A percentile compares a stretch with the other conserved stretches of the same genome.
phyloP scores from a whole-genome alignment of 2,113 vertebrate species.

The Peromyscus polionotus region DNA sequence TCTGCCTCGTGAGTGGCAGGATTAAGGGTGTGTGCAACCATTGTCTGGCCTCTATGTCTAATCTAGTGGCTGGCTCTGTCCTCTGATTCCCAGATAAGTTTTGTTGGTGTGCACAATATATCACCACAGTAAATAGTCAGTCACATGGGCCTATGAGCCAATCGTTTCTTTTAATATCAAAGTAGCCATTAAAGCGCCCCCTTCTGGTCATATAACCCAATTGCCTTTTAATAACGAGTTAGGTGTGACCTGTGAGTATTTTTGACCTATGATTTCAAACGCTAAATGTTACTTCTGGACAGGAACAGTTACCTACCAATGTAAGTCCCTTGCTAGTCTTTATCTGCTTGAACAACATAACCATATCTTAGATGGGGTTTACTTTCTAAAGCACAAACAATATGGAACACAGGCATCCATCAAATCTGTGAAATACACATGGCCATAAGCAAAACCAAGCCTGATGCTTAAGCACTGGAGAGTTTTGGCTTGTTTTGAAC shows the following conservation, averaged over 20 bases:
- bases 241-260: not conserved
- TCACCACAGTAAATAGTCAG: too few species aligned
- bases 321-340: not conserved
- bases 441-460: not conserved
- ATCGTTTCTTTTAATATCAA: not conserved
- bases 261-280: not conserved
- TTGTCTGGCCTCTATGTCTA: too few species aligned
- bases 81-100: too few species aligned
- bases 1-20: too few species aligned
- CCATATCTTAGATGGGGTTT: not conserved
- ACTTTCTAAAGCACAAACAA: not conserved
- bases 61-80: too few species aligned
- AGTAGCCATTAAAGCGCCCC: not conserved
- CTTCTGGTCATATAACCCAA: not conserved
- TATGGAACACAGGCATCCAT: not conserved
- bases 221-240: not conserved
- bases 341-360: not conserved
- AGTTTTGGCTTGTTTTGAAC: not conserved
- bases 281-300: not conserved
- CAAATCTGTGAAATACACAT: not conserved
- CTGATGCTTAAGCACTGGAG: not conserved
- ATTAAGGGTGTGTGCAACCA: too few species aligned
- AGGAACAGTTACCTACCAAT: not conserved
- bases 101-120: too few species aligned
- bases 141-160: not conserved